Evolutionary conservation across 2,888 invertebrate genomes (phyloP).

Genomic region (Melipona bicolor): DNA sequence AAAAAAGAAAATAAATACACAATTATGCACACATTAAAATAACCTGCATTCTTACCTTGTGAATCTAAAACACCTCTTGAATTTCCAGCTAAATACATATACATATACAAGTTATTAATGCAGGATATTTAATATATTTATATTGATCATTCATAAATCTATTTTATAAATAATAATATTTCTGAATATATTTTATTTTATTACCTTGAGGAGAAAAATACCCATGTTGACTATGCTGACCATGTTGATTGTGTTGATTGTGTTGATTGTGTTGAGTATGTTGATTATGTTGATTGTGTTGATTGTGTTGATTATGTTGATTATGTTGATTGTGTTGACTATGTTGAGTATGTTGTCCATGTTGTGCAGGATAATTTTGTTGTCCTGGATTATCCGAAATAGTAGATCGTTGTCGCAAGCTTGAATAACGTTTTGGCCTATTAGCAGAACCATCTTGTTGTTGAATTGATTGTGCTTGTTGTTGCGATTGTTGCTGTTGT

Average conservation of each 20-base stretch:
- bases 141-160: slow-evolving; percentile 7
- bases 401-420: slow-evolving; percentile 86
- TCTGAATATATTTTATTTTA: neutral
- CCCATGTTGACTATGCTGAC: slow-evolving; percentile 74
- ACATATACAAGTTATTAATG: slow-evolving; percentile 74
- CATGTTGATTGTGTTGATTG: slow-evolving; percentile 67
- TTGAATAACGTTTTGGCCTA: slow-evolving; percentile 89
- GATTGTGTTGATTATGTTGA: slow-evolving; percentile 71
- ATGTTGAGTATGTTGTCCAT: slow-evolving; percentile 75
- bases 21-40: slow-evolving; percentile 13
- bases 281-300: slow-evolving; percentile 67
- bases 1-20: slow-evolving; percentile 3
- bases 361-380: slow-evolving; percentile 78
- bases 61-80: slow-evolving; percentile 82
- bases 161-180: neutral
- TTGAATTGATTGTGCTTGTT: slow-evolving; percentile 78
- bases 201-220: slow-evolving; percentile 82
- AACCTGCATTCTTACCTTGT: slow-evolving; percentile 78
- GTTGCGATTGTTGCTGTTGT: slow-evolving; percentile 78
- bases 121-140: slow-evolving; percentile 12
- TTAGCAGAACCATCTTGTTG: slow-evolving; percentile 81
- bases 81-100: slow-evolving; percentile 81
- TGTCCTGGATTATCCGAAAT: slow-evolving; percentile 79
- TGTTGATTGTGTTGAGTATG: slow-evolving; percentile 72
- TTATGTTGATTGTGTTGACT: slow-evolving; percentile 72